Conservation (phyloP, 2,888 invertebrate species). For the Hydrotaea cyrtoneurina region DNA sequence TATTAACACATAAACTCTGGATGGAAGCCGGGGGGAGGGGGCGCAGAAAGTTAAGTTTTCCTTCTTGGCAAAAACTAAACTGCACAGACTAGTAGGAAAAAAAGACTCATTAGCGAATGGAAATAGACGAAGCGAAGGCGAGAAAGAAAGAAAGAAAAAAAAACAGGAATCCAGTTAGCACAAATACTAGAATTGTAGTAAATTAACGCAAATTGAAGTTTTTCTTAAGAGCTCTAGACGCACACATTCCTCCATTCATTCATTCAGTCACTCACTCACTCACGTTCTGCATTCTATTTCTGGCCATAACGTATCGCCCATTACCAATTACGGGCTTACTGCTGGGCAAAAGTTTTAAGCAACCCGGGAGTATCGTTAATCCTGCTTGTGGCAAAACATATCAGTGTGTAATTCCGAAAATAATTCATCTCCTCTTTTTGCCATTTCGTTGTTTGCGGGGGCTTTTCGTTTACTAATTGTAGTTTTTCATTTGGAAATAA, state of each 20-base stretch:
- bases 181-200: slow-evolving; percentile 39
- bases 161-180: neutral
- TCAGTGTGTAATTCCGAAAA: slow-evolving; percentile 16
- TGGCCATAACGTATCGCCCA: slow-evolving; percentile 6
- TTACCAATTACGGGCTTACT: neutral
- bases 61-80: neutral
- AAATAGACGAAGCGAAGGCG: neutral
- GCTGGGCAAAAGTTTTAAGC: neutral
- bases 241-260: too few species aligned
- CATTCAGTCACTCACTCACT: neutral
- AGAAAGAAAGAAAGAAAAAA: neutral
- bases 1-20: slow-evolving; percentile 43
- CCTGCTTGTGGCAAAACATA: too few species aligned
- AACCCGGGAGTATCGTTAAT: slow-evolving; percentile 3
- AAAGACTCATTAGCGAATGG: slow-evolving; percentile 18
- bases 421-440: neutral
- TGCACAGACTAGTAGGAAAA: neutral
- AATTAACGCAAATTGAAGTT: slow-evolving; percentile 57
- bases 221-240: slow-evolving; percentile 13
- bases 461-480: slow-evolving; percentile 21
- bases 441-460: neutral
- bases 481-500: slow-evolving; percentile 20
- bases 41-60: slow-evolving; percentile 1
- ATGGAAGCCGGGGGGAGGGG: too few species aligned
- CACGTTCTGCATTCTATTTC: neutral